Conservation (phyloP, 1,140 invertebrate species). For the Maniola jurtina region DNA sequence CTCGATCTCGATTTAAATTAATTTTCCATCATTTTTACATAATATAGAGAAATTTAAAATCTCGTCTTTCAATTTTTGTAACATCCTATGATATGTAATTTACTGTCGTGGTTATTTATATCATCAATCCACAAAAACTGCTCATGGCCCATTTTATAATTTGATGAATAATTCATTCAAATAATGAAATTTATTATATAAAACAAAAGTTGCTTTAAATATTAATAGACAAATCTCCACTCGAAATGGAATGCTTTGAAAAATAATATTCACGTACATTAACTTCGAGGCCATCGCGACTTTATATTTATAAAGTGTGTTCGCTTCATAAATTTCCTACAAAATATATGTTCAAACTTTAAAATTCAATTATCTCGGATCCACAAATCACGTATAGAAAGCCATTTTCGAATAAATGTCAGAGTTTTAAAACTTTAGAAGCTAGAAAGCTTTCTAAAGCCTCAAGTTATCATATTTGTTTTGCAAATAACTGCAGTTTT, state of each 20-base stretch:
- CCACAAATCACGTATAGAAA: constrained; percentile 1
- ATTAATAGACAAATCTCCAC: too few relatives aligned
- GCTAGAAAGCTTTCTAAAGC: background rate
- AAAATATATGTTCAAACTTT: background rate
- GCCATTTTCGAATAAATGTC: background rate
- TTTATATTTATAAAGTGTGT: background rate
- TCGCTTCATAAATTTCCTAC: background rate
- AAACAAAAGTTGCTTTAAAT: too few relatives aligned
- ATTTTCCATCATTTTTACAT: background rate
- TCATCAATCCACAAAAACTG: too few relatives aligned
- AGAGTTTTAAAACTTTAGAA: constrained; percentile 7
- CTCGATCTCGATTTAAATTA: too few relatives aligned
- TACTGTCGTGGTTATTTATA: too few relatives aligned
- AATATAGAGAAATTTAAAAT: background rate
- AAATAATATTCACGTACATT: background rate
- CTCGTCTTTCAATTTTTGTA: background rate
- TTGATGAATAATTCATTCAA: too few relatives aligned
- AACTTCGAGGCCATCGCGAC: background rate
- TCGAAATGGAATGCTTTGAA: too few relatives aligned
- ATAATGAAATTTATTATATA: too few relatives aligned
- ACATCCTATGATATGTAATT: too few relatives aligned
- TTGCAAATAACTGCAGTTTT: background rate
- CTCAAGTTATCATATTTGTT: background rate
- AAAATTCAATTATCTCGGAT: background rate
- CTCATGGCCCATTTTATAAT: too few relatives aligned